These are phyloP conservation scores for Mirza zaza DNA, from an alignment of 2,113 vertebrate genomes.

Conservation along the genomic window DNA sequence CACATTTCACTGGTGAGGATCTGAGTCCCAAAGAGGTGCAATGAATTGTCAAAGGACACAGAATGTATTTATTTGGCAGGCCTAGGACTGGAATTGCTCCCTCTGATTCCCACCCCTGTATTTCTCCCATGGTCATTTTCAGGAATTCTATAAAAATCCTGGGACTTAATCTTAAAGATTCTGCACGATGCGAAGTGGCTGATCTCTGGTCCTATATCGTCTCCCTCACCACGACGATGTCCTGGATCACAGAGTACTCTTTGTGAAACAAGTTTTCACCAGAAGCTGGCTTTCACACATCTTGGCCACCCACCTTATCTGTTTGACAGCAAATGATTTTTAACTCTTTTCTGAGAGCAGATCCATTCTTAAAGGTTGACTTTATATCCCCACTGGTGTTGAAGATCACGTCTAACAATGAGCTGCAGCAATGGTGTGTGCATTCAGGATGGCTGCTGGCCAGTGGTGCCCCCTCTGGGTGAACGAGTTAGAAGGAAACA, in stretches of 20 bases:
- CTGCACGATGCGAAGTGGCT: not conserved
- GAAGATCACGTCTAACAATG: not conserved
- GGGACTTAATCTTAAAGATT: not conserved
- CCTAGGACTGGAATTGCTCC: not conserved
- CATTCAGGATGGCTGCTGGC: not conserved
- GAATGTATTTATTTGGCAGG: not conserved
- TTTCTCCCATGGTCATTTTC: not conserved
- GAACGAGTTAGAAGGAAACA: not conserved
- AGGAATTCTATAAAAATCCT: not conserved
- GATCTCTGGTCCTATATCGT: not conserved
- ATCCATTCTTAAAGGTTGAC: not conserved
- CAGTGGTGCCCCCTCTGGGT: no score
- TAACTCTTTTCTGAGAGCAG: not conserved
- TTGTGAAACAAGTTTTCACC: not conserved
- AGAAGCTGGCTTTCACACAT: not conserved
- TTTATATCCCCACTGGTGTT: not conserved
- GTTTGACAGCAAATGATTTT: not conserved
- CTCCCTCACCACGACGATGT: not conserved
- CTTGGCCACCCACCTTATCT: not conserved
- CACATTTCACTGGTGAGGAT: not conserved
- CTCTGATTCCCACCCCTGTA: not conserved
- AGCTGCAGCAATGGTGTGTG: not conserved
- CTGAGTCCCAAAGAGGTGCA: not conserved
- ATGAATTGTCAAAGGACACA: not conserved
- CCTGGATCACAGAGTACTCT: not conserved